Percentiles rank a stretch among this genome's conserved stretches.
Conservation (phyloP, 1,140 invertebrate species). For the Notospermus geniculatus region DNA sequence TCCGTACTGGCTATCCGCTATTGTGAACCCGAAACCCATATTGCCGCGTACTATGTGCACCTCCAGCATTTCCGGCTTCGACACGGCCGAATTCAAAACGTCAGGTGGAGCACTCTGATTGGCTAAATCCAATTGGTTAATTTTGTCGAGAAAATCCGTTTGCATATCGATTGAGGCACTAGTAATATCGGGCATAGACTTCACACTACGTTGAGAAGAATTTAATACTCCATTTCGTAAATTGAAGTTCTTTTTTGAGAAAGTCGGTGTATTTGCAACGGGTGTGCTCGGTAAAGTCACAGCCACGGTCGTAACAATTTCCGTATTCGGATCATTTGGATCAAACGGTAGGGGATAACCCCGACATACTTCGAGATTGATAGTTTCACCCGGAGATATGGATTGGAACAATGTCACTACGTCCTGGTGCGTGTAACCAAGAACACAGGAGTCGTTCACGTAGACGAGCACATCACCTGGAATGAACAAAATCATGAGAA, state of each 20-base stretch:
- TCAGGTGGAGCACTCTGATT: conserved; percentile 32
- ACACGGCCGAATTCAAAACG: conserved; percentile 27
- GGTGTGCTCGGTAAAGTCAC: conserved; percentile 65
- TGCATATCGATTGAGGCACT: conserved; percentile 39
- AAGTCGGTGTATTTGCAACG: conserved; percentile 19
- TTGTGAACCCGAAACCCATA: conserved; percentile 89
- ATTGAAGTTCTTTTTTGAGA: neutral
- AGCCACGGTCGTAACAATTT: conserved; percentile 91
- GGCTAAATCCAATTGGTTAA: conserved; percentile 23
- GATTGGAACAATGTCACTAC: conserved; percentile 93
- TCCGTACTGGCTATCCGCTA: conserved; percentile 77
- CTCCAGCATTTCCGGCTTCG: conserved; percentile 34
- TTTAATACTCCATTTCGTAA: conserved; percentile 16
- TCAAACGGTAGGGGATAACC: conserved; percentile 95
- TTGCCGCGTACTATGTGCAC: conserved; percentile 56
- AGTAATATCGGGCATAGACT: conserved; percentile 48
- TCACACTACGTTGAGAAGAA: conserved; percentile 39
- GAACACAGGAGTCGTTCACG: conserved; percentile 88
- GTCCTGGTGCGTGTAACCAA: conserved; percentile 94
- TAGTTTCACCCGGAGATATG: conserved; percentile 84
- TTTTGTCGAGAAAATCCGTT: conserved; percentile 27
- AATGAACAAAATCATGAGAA: conserved; percentile 38
- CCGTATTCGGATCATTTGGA: conserved; percentile 94
- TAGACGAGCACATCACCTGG: conserved; percentile 92
- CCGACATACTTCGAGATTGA: conserved; percentile 86